Conservation (phyloP, 2,888 invertebrate genomes). For the Nemurella pictetii region DNA sequence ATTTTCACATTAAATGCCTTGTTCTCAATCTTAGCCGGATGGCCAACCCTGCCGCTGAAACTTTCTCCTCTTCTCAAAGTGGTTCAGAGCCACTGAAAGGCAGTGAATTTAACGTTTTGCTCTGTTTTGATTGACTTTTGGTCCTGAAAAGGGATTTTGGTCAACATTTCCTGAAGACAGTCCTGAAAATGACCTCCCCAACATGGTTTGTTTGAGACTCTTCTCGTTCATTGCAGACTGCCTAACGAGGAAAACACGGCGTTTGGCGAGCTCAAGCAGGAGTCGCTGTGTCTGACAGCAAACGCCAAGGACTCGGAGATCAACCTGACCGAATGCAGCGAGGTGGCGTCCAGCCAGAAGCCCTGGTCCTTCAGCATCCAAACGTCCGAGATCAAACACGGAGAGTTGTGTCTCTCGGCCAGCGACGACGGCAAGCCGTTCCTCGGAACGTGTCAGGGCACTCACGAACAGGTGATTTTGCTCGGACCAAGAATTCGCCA, state of each 20-base stretch:
- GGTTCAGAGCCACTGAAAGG: too few species aligned
- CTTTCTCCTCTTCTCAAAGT: too few species aligned
- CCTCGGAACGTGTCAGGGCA: slow-evolving; percentile 29
- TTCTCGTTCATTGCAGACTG: too few species aligned
- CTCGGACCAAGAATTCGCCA: neutral
- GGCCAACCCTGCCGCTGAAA: too few species aligned
- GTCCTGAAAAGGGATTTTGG: neutral
- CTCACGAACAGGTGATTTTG: slow-evolving; percentile 35
- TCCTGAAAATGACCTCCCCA: too few species aligned
- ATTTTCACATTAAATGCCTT: too few species aligned
- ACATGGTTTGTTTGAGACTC: too few species aligned
- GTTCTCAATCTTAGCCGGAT: too few species aligned
- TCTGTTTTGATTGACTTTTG: too few species aligned
- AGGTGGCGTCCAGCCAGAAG: slow-evolving; percentile 25
- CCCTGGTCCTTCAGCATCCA: slow-evolving; percentile 38
- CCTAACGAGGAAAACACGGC: slow-evolving; percentile 49
- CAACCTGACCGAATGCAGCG: slow-evolving; percentile 31
- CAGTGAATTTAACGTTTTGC: neutral
- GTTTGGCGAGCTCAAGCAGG: slow-evolving; percentile 49
- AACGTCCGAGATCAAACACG: slow-evolving; percentile 29
- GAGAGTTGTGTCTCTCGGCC: slow-evolving; percentile 33
- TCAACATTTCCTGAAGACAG: too few species aligned
- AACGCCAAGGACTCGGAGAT: slow-evolving; percentile 28
- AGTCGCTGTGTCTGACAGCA: slow-evolving; percentile 45
- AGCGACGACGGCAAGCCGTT: slow-evolving; percentile 5